These are phyloP conservation scores for Pithys albifrons DNA, from an alignment of 2,113 vertebrate species.

Conservation along the genomic window DNA sequence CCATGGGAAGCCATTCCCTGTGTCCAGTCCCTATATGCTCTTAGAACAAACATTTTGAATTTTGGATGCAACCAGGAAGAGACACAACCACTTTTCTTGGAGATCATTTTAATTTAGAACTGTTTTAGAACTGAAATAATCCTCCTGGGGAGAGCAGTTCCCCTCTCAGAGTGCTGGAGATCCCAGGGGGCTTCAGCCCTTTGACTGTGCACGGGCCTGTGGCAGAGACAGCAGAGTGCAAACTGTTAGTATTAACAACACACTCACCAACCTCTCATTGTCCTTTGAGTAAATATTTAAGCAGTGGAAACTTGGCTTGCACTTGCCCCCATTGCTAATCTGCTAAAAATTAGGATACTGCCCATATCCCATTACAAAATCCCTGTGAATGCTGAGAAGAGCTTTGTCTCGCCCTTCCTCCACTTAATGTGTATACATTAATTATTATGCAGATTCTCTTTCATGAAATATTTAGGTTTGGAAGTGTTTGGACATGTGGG, in stretches of 20 bases:
- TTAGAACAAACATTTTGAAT: background rate
- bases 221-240: background rate
- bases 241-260: background rate
- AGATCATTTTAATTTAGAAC: background rate
- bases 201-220: accelerated
- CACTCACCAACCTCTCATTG: background rate
- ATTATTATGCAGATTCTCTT: slow-evolving; percentile 61
- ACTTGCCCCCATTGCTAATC: background rate
- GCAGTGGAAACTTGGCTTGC: slow-evolving; percentile 1
- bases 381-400: slow-evolving; percentile 14
- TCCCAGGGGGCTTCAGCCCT: background rate
- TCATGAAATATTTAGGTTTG: slow-evolving; percentile 75
- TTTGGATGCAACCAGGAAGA: background rate
- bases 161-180: accelerated
- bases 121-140: background rate
- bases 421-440: slow-evolving; percentile 24
- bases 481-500: slow-evolving; percentile 80
- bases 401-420: slow-evolving; percentile 1
- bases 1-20: background rate
- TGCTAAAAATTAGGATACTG: slow-evolving; percentile 25
- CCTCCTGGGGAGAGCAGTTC: background rate
- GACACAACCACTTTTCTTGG: background rate
- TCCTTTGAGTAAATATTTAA: slow-evolving; percentile 6
- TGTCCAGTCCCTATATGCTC: accelerated
- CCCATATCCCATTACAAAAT: background rate